A percentile compares a stretch with the other conserved stretches of the same genome.
Evolutionary conservation across 2,113 vertebrate genomes (phyloP).

Genomic region (Arvicanthis niloticus): DNA sequence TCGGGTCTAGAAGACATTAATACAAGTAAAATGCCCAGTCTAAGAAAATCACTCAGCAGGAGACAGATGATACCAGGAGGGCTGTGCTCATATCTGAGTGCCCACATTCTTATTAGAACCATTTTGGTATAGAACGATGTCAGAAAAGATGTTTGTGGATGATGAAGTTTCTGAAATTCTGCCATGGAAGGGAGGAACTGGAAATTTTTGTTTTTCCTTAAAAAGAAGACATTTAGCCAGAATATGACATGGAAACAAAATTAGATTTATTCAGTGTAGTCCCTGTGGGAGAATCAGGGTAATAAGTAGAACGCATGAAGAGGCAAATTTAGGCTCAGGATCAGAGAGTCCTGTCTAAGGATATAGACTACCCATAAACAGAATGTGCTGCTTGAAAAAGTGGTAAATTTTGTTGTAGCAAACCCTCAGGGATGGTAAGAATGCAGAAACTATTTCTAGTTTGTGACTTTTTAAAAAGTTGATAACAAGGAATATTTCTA

Average conservation of each 20-base stretch:
- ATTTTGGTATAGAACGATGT: conserved; percentile 39
- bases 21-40: conserved; percentile 47
- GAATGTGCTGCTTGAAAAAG: conserved; percentile 50
- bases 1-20: not conserved
- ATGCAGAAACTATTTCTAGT: conserved; percentile 40
- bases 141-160: conserved; percentile 50
- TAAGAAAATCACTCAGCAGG: not conserved
- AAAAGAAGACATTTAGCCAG: conserved; percentile 67
- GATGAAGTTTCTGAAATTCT: conserved; percentile 45
- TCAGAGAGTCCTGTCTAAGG: conserved; percentile 67
- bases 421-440: not conserved
- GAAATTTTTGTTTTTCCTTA: conserved; percentile 54
- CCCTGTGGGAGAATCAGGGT: conserved; percentile 48
- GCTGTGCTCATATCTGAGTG: conserved; percentile 43
- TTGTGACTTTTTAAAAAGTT: conserved; percentile 48
- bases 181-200: conserved; percentile 50
- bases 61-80: conserved; percentile 34
- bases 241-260: conserved; percentile 56
- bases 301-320: conserved; percentile 55
- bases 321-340: conserved; percentile 62
- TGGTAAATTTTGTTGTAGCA: conserved; percentile 43
- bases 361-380: conserved; percentile 58
- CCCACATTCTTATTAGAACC: conserved; percentile 55
- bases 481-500: conserved; percentile 55
- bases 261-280: conserved; percentile 53